Evolutionary conservation across 2,797 vertebrate genomes (phyloP).

Genomic region (Trachops cirrhosus): DNA sequence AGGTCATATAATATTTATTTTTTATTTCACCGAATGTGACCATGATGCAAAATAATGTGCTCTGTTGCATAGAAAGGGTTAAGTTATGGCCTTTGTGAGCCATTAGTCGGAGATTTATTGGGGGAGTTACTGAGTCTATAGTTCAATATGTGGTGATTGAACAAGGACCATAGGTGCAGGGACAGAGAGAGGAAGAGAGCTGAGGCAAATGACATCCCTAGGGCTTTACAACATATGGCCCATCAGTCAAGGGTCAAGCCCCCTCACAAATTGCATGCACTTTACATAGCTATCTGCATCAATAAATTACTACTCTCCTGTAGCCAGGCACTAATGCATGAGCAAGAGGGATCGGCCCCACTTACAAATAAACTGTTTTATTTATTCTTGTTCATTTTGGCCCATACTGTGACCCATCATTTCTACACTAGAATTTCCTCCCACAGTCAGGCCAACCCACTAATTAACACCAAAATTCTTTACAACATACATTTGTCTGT

Average conservation of each 20-base stretch:
- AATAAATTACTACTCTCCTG: conserved; percentile 85
- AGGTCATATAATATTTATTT: conserved; percentile 77
- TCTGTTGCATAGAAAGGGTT: conserved; percentile 88
- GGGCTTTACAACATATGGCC: conserved; percentile 86
- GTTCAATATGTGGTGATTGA: conserved; percentile 87
- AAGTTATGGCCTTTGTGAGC: conserved; percentile 86
- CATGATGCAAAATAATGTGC: conserved; percentile 73
- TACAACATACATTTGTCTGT: neutral
- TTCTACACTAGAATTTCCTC: conserved; percentile 54
- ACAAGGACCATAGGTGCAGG: conserved; percentile 82
- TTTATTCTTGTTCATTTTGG: conserved; percentile 70
- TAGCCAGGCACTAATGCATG: conserved; percentile 80
- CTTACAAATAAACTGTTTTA: conserved; percentile 78
- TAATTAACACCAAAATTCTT: conserved; percentile 20
- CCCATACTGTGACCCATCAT: neutral
- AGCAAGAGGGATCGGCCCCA: conserved; percentile 75
- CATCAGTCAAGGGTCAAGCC: conserved; percentile 94
- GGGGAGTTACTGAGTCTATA: conserved; percentile 84
- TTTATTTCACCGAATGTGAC: conserved; percentile 73
- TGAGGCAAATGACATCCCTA: conserved; percentile 83
- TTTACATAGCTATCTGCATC: conserved; percentile 90
- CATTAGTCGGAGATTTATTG: conserved; percentile 91
- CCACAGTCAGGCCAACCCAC: neutral
- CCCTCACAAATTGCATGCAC: conserved; percentile 92
- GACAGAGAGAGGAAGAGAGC: conserved; percentile 83